Conservation (phyloP, 1,140 invertebrate species). For the Lordiphosa mommai region DNA sequence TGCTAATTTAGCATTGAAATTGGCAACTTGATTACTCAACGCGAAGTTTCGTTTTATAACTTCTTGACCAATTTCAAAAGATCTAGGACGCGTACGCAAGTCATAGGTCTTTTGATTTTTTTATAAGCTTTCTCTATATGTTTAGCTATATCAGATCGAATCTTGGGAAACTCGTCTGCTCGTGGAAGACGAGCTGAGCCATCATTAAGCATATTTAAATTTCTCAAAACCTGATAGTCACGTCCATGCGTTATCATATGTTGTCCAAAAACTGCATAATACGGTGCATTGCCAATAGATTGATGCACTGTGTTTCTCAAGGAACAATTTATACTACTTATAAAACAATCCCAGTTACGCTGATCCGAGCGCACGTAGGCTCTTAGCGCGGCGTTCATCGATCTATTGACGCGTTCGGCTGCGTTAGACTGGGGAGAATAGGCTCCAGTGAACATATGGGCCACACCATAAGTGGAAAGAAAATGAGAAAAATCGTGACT, state of each 20-base stretch:
- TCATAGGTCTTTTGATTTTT: slow-evolving; percentile 3
- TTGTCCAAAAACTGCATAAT: slow-evolving; percentile 6
- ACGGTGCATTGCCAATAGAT: slow-evolving; percentile 6
- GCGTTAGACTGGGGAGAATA: slow-evolving; percentile 15
- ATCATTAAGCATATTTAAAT: slow-evolving; percentile 1
- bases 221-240: background rate
- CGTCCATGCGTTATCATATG: slow-evolving; percentile 13
- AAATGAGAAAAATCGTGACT: slow-evolving; percentile 1
- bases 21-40: too few relatives aligned
- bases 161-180: background rate
- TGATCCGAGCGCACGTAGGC: background rate
- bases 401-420: slow-evolving; percentile 7
- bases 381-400: background rate
- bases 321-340: slow-evolving; percentile 9
- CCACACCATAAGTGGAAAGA: background rate
- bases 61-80: background rate
- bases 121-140: slow-evolving; percentile 1
- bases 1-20: slow-evolving; percentile 11
- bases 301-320: slow-evolving; percentile 9
- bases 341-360: slow-evolving; percentile 7
- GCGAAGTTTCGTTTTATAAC: background rate
- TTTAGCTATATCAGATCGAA: background rate
- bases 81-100: background rate
- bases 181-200: background rate
- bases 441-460: slow-evolving; percentile 4